These are phyloP conservation scores for Drosophila putrida DNA, from an alignment of 2,888 invertebrate species.

Conservation along the genomic window DNA sequence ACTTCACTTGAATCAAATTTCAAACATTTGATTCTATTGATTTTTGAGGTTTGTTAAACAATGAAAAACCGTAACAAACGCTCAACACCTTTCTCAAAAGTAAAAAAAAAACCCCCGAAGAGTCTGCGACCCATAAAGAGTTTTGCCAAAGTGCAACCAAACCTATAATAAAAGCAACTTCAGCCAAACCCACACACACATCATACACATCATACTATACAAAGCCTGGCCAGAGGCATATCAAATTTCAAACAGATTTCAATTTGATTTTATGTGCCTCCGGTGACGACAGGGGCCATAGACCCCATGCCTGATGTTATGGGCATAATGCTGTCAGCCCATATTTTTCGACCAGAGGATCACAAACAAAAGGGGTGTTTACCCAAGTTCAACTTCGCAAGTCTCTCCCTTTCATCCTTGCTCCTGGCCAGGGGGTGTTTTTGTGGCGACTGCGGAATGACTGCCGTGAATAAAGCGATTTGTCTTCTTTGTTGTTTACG, in stretches of 20 bases:
- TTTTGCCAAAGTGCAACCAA: conserved; percentile 32
- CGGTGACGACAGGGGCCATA: conserved; percentile 52
- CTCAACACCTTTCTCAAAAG: conserved; percentile 19
- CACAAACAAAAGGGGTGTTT: conserved; percentile 61
- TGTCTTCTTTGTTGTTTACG: conserved; percentile 79
- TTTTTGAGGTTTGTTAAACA: conserved; percentile 10
- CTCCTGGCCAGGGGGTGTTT: conserved; percentile 58
- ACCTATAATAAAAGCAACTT: conserved; percentile 34
- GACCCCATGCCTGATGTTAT: conserved; percentile 30
- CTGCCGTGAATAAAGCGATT: conserved; percentile 81
- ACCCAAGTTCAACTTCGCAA: conserved; percentile 19
- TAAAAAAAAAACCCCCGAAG: background rate
- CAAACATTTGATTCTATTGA: conserved; percentile 9
- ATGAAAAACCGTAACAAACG: conserved; percentile 7
- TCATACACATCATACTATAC: conserved; percentile 40
- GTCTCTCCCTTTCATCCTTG: background rate
- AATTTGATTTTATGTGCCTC: conserved; percentile 78
- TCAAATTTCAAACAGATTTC: conserved; percentile 84
- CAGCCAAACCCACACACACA: conserved; percentile 18
- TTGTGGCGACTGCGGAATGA: conserved; percentile 63
- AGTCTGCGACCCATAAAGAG: conserved; percentile 12
- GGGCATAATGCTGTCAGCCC: conserved; percentile 59
- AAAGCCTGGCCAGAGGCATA: conserved; percentile 51
- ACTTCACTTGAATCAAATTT: conserved; percentile 6
- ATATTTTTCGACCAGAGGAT: conserved; percentile 54